Conservation (phyloP, 2,888 invertebrate species). For the Cartodere bifasciata region DNA sequence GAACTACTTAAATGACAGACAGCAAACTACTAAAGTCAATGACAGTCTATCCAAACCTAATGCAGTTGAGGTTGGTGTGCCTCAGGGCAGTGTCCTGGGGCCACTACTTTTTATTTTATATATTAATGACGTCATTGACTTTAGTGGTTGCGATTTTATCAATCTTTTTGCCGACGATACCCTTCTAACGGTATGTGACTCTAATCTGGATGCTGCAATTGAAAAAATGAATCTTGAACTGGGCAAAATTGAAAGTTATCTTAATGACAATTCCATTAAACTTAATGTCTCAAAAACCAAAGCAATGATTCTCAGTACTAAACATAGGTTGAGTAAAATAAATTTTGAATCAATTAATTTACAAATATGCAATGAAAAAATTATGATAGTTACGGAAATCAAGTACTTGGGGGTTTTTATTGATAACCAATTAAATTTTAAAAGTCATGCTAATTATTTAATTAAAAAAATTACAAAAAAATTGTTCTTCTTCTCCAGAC, state of each 20-base stretch:
- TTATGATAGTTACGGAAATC: no score
- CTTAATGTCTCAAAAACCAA: constrained; percentile 2
- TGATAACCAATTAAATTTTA: no score
- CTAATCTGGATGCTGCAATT: neutral
- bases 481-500: no score
- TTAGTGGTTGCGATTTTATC: constrained; percentile 2
- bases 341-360: no score
- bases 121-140: constrained; percentile 2
- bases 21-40: constrained; percentile 3
- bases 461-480: no score
- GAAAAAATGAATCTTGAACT: neutral
- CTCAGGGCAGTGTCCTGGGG: constrained; percentile 3
- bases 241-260: neutral
- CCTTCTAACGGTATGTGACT: neutral
- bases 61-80: constrained; percentile 1
- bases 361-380: no score
- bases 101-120: constrained; percentile 1
- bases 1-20: constrained; percentile 2
- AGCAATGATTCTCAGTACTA: constrained; percentile 1
- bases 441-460: no score
- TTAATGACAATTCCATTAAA: neutral
- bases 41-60: neutral
- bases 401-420: no score
- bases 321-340: no score
- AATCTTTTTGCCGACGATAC: constrained; percentile 5